A percentile compares a stretch with the other conserved stretches of the same genome.
Conservation (phyloP, 1,140 invertebrate genomes). For the Brachionus asplanchnoidis region DNA sequence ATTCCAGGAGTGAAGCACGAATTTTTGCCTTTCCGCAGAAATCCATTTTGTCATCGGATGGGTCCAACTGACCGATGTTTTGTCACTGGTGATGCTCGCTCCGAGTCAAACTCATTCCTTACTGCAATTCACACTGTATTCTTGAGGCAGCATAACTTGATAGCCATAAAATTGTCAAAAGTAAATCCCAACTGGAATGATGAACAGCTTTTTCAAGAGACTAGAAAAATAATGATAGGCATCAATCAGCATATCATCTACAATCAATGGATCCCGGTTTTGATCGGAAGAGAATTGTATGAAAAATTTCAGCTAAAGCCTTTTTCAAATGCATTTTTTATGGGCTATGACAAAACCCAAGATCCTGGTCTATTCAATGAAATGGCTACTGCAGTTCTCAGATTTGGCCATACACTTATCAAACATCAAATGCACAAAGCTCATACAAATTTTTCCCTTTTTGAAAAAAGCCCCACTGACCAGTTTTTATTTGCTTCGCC, state of each 20-base stretch:
- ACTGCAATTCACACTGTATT: slow-evolving; percentile 81
- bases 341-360: slow-evolving; percentile 72
- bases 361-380: slow-evolving; percentile 68
- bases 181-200: slow-evolving; percentile 44
- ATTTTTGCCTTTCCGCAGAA: neutral
- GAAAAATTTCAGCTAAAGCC: slow-evolving; percentile 62
- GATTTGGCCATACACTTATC: slow-evolving; percentile 59
- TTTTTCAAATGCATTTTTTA: slow-evolving; percentile 59
- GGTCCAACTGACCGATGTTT: neutral
- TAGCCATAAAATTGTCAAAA: slow-evolving; percentile 43
- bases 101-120: slow-evolving; percentile 81
- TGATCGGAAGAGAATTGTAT: slow-evolving; percentile 64
- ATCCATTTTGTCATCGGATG: neutral
- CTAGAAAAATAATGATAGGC: slow-evolving; percentile 78
- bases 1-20: neutral
- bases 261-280: slow-evolving; percentile 86
- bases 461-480: neutral
- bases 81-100: slow-evolving; percentile 68
- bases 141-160: slow-evolving; percentile 47
- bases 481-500: neutral
- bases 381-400: slow-evolving; percentile 25
- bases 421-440: neutral
- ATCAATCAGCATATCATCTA: slow-evolving; percentile 86
- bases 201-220: slow-evolving; percentile 62
- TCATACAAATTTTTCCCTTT: neutral